Conservation (phyloP, 2,797 vertebrate genomes). For the Melanotaenia pygmaea region DNA sequence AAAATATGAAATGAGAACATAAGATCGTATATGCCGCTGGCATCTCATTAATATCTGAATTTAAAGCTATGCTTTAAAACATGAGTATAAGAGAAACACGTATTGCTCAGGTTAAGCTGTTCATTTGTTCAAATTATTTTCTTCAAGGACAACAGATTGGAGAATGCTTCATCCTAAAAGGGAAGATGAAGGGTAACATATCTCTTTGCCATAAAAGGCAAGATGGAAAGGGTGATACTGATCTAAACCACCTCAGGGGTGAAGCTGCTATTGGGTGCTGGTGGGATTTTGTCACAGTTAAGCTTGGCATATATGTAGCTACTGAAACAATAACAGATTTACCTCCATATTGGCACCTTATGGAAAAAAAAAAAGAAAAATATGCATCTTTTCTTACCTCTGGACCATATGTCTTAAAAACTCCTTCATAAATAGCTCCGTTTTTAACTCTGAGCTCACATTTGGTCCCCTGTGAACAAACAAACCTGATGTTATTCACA, state of each 20-base stretch:
- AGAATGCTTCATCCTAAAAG: conserved; percentile 58
- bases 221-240: conserved; percentile 44
- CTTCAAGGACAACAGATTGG: conserved; percentile 10
- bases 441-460: conserved; percentile 99
- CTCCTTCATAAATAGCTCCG: conserved; percentile 95
- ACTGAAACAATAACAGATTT: conserved; percentile 20
- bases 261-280: conserved; percentile 36
- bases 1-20: conserved; percentile 22
- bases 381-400: conserved; percentile 85
- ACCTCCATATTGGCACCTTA: conserved; percentile 10
- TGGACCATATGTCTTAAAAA: conserved; percentile 99
- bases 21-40: not conserved
- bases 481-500: conserved; percentile 39
- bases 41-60: conserved; percentile 1
- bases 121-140: conserved; percentile 39
- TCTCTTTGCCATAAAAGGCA: conserved; percentile 55
- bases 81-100: conserved; percentile 1
- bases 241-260: conserved; percentile 46
- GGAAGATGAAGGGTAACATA: conserved; percentile 46
- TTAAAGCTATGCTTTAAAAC: conserved; percentile 11
- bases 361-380: conserved; percentile 6
- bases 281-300: conserved; percentile 30
- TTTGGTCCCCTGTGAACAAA: conserved; percentile 91
- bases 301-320: conserved; percentile 18
- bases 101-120: conserved; percentile 20